Percentiles rank a stretch among this genome's conserved stretches.
These are phyloP conservation scores for Uromys caudimaculatus DNA, from an alignment of 2,797 vertebrate genomes.

Conservation along the genomic window DNA sequence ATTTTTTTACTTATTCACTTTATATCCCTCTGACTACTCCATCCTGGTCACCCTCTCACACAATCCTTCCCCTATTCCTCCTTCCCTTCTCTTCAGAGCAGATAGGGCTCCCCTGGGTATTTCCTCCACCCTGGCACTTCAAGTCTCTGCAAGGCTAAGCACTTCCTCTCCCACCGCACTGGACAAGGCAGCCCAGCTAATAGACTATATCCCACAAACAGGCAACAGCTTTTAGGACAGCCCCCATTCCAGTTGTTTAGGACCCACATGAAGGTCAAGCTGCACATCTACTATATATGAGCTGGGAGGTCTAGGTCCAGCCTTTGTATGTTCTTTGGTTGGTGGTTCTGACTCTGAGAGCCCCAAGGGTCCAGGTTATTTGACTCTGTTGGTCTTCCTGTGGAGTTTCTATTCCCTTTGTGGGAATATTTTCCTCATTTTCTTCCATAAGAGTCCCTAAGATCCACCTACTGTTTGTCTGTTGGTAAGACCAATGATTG, in stretches of 20 bases:
- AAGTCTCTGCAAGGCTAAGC: too few species aligned
- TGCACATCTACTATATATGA: not conserved
- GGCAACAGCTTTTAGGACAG: too few species aligned
- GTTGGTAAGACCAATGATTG: not conserved
- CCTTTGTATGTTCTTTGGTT: not conserved
- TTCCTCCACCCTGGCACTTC: too few species aligned
- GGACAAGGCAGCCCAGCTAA: too few species aligned
- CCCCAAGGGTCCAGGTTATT: not conserved
- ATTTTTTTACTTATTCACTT: too few species aligned
- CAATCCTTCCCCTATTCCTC: too few species aligned
- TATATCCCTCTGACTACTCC: too few species aligned
- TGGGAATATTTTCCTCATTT: not conserved
- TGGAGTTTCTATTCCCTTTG: not conserved
- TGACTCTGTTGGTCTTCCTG: not conserved
- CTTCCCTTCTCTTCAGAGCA: too few species aligned
- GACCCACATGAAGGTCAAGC: not conserved
- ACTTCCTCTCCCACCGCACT: too few species aligned
- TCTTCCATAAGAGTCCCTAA: not conserved
- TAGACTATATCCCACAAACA: too few species aligned
- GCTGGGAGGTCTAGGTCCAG: not conserved
- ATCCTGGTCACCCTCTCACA: too few species aligned
- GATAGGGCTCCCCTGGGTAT: too few species aligned
- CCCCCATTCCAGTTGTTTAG: not conserved
- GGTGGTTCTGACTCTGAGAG: not conserved
- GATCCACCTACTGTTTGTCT: not conserved